Percentiles rank a stretch among this genome's conserved stretches.
Evolutionary conservation across 2,888 invertebrate genomes (phyloP).

Genomic region (Drosophila tripunctata): DNA sequence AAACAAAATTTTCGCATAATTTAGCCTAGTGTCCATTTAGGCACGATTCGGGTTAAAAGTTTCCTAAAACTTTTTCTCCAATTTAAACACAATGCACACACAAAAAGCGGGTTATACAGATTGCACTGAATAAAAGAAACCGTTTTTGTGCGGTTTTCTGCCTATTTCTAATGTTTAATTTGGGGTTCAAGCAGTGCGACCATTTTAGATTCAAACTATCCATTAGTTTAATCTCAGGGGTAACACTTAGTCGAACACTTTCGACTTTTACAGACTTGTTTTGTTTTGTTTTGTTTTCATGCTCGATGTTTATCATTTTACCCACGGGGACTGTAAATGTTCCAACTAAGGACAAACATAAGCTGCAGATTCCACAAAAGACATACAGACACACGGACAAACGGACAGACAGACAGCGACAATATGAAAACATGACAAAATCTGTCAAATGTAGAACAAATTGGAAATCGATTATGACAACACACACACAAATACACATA

Average conservation of each 20-base stretch:
- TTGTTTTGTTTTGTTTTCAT: background rate
- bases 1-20: no score
- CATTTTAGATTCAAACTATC: background rate
- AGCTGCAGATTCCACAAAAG: slow-evolving; percentile 16
- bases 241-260: background rate
- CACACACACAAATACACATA: slow-evolving; percentile 6
- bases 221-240: background rate
- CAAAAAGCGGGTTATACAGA: no score
- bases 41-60: no score
- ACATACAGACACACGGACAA: background rate
- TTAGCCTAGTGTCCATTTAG: no score
- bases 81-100: no score
- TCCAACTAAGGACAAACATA: slow-evolving; percentile 15
- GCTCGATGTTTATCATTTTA: slow-evolving; percentile 1
- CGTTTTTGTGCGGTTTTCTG: no score
- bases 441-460: slow-evolving; percentile 53
- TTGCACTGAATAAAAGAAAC: no score
- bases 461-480: slow-evolving; percentile 54
- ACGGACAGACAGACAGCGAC: slow-evolving; percentile 12
- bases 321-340: slow-evolving; percentile 5
- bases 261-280: background rate
- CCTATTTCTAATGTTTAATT: no score
- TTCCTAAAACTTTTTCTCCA: no score
- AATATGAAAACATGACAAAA: slow-evolving; percentile 48
- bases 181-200: no score